A percentile compares a stretch with the other conserved stretches of the same genome.
These are phyloP conservation scores for Meteorus sp. DNA, from an alignment of 1,140 invertebrate species.

Conservation along the genomic window DNA sequence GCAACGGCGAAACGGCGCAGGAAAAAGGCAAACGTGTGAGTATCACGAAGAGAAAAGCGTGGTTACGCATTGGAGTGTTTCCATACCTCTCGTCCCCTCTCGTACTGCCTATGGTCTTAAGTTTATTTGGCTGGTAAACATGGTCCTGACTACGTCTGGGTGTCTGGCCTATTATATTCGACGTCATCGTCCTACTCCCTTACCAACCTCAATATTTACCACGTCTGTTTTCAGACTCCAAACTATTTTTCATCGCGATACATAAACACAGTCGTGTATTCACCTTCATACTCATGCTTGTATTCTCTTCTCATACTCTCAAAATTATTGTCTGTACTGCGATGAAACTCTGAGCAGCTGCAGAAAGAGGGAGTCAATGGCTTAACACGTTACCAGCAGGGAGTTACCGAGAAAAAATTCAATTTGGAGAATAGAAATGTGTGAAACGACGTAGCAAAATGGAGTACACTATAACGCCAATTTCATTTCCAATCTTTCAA, in stretches of 20 bases:
- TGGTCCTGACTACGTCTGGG: conserved; percentile 18
- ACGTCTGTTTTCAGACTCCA: conserved; percentile 1
- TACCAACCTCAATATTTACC: conserved; percentile 27
- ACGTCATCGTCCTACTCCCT: conserved; percentile 26
- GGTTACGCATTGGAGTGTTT: conserved; percentile 4
- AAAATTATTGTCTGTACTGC: too few species aligned
- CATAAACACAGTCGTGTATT: too few species aligned
- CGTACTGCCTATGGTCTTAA: conserved; percentile 7
- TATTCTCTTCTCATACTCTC: conserved; percentile 4
- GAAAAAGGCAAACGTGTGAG: neutral
- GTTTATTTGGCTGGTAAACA: conserved; percentile 29
- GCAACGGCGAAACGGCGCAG: neutral
- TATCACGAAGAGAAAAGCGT: conserved; percentile 13
- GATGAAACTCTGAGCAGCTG: too few species aligned
- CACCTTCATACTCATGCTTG: neutral
- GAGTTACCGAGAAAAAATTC: too few species aligned
- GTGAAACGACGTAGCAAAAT: too few species aligned
- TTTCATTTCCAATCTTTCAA: too few species aligned
- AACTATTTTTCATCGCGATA: too few species aligned
- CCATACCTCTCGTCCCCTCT: too few species aligned
- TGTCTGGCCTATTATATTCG: conserved; percentile 26
- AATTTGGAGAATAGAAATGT: too few species aligned
- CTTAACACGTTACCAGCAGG: too few species aligned
- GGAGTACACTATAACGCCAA: too few species aligned
- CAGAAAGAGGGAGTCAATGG: too few species aligned